phyloP scores from a whole-genome alignment of 2,888 invertebrate species.

The Chrysotoxum bicinctum region DNA sequence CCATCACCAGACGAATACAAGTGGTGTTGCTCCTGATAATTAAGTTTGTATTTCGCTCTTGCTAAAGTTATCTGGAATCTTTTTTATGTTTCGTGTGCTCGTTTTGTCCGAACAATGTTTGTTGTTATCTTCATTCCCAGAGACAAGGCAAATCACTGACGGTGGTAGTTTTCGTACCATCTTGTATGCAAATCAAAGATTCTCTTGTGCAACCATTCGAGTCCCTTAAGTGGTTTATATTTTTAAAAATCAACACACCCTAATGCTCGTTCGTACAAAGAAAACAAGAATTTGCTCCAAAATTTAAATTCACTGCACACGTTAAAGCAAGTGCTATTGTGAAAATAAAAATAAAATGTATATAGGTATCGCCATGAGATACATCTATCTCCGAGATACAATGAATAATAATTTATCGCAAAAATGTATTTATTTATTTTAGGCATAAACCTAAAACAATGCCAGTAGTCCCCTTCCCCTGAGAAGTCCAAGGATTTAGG shows the following conservation, averaged over 20 bases:
- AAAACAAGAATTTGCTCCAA: neutral
- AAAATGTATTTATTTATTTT: slow-evolving; percentile 66
- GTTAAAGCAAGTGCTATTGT: slow-evolving; percentile 9
- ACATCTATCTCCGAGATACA: slow-evolving; percentile 39
- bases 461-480: neutral
- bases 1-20: neutral
- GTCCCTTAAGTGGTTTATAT: neutral
- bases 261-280: neutral
- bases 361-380: slow-evolving; percentile 4
- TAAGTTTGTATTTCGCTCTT: slow-evolving; percentile 22
- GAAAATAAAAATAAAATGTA: slow-evolving; percentile 7
- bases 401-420: slow-evolving; percentile 69
- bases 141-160: slow-evolving; percentile 4
- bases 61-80: neutral
- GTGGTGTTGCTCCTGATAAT: neutral
- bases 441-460: slow-evolving; percentile 31
- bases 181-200: slow-evolving; percentile 43
- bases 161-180: slow-evolving; percentile 11
- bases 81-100: neutral
- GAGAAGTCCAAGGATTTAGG: slow-evolving; percentile 3
- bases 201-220: neutral
- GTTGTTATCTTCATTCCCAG: neutral
- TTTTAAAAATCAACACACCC: neutral
- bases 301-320: slow-evolving; percentile 47
- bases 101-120: neutral